phyloP scores from a whole-genome alignment of 2,888 invertebrate genomes.

The Euplexia lucipara region DNA sequence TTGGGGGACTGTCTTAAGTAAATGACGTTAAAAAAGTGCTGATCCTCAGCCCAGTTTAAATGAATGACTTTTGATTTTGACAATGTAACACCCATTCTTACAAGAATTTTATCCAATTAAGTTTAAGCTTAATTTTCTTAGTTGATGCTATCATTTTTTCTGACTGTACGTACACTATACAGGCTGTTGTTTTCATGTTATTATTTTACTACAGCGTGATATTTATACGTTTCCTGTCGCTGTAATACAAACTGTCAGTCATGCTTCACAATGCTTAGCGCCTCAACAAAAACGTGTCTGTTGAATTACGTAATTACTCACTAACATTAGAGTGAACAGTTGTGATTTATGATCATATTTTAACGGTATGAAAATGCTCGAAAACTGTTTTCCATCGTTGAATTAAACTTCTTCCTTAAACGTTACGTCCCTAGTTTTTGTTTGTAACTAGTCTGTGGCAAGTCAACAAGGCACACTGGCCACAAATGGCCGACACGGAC shows the following conservation, averaged over 20 bases:
- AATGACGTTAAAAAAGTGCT: too few relatives aligned
- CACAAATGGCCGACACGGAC: too few relatives aligned
- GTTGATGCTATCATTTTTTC: too few relatives aligned
- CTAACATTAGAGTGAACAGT: slow-evolving; percentile 22
- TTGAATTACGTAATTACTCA: slow-evolving; percentile 31
- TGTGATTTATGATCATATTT: slow-evolving; percentile 20
- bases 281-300: slow-evolving; percentile 7
- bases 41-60: too few relatives aligned
- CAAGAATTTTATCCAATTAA: too few relatives aligned
- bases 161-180: neutral
- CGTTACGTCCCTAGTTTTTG: neutral
- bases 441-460: too few relatives aligned
- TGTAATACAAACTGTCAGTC: slow-evolving; percentile 38
- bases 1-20: too few relatives aligned
- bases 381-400: neutral
- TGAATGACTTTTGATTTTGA: too few relatives aligned
- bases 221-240: slow-evolving; percentile 40
- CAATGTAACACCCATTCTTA: too few relatives aligned
- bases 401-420: neutral
- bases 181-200: slow-evolving; percentile 15
- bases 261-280: slow-evolving; percentile 32
- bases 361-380: slow-evolving; percentile 6
- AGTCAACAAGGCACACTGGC: too few relatives aligned
- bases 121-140: too few relatives aligned
- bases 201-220: slow-evolving; percentile 7